phyloP scores from a whole-genome alignment of 1,140 invertebrate genomes.

The Lepidurus couesii region DNA sequence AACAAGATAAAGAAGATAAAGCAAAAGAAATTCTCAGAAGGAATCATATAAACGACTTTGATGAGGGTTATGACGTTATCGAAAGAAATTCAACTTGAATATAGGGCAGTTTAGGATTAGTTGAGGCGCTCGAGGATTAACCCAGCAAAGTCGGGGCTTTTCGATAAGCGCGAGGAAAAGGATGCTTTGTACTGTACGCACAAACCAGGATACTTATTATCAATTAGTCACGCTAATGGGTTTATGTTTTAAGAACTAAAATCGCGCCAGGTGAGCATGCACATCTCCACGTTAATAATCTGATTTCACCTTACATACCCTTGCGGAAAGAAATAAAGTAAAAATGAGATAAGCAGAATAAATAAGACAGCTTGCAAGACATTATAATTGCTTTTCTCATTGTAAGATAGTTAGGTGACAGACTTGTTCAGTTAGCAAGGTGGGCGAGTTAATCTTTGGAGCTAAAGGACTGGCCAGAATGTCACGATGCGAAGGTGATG shows the following conservation, averaged over 20 bases:
- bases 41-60: too few relatives aligned
- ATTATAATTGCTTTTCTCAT: neutral
- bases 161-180: neutral
- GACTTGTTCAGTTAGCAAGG: neutral
- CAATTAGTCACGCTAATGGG: too few relatives aligned
- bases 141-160: neutral
- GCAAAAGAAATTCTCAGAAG: too few relatives aligned
- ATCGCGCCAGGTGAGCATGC: neutral
- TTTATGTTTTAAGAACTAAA: too few relatives aligned
- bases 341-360: neutral
- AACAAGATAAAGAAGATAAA: neutral
- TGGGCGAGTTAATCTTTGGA: conserved; percentile 1
- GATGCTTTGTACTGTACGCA: neutral
- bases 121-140: neutral
- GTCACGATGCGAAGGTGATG: neutral
- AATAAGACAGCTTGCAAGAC: neutral
- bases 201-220: neutral
- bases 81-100: neutral
- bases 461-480: neutral
- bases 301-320: too few relatives aligned
- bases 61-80: too few relatives aligned
- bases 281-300: neutral
- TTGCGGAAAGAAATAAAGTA: neutral
- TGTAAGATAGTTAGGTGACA: neutral
- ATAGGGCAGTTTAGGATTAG: neutral